phyloP scores from a whole-genome alignment of 2,113 vertebrate species.

The Lynx canadensis region DNA sequence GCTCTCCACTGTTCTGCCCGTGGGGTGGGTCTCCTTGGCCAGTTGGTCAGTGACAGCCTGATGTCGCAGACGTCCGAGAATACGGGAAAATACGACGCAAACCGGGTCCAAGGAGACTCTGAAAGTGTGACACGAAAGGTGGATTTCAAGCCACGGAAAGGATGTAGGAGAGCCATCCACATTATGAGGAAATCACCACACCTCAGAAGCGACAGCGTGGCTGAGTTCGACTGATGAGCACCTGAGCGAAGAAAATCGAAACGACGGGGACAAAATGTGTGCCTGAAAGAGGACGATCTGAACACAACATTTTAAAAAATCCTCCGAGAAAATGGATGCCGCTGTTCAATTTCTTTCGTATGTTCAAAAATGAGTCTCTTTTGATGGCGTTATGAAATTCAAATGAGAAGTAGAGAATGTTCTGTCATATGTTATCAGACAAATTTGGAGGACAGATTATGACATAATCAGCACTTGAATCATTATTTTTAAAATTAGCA shows the following conservation, averaged over 20 bases:
- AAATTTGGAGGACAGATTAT: too few relatives aligned
- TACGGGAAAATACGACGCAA: rapidly evolving
- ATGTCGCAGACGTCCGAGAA: not conserved
- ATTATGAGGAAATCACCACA: rapidly evolving
- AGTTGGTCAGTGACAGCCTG: rapidly evolving
- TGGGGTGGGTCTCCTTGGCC: not conserved
- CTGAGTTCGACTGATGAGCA: rapidly evolving
- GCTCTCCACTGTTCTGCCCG: not conserved
- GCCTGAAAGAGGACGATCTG: rapidly evolving
- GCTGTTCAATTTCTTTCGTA: not conserved
- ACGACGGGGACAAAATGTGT: rapidly evolving
- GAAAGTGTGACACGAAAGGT: not conserved
- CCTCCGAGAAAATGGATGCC: not conserved
- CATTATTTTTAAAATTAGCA: not conserved
- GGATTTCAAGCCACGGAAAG: not conserved
- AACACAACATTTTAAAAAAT: rapidly evolving
- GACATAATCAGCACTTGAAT: too few relatives aligned
- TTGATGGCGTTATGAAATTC: not conserved
- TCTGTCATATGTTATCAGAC: rapidly evolving
- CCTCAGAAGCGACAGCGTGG: rapidly evolving
- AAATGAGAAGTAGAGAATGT: not conserved
- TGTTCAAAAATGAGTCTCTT: not conserved
- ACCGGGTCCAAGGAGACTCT: rapidly evolving
- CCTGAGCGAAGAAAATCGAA: too few relatives aligned
- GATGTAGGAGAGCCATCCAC: rapidly evolving